Evolutionary conservation across 2,888 invertebrate genomes (phyloP), one percentile per base, ranked within the genome.

Genomic region (Phalera bucephala): DNA sequence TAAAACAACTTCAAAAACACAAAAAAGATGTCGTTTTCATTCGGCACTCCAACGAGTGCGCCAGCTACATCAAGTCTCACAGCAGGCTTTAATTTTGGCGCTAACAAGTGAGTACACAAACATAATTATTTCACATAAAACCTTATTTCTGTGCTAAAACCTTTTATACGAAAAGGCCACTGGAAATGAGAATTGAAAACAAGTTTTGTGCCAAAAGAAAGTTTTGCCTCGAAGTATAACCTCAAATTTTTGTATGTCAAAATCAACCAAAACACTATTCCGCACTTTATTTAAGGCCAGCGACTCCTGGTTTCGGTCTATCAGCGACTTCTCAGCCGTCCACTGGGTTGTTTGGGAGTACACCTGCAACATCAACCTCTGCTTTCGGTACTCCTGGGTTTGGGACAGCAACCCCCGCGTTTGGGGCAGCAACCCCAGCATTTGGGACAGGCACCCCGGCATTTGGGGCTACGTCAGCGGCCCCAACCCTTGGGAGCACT

Each of bases 11-110:
- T 25, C 3, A 12, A 25, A 25, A 25, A 7, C 11, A 21, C 8
- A 25, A 2, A 10, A 2, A 73, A 51, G 40, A 87, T 89, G 88
- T 81, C 87, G 33, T 88, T 90, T 71, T 79, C 83, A 3, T 90
- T 90, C 45, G 84, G 84, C 22, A 73, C 86, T 32, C 86, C 90
- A 12, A 74, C 88, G n/a, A 88, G 88, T 64, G 88, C 90, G 30
- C 88, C 89, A 13, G 87, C 88, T n/a, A 72, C 78, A 13, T 65
- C 80, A 23, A 76, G 77, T 1, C 73, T 85, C 13, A 42, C 75
- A 2, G 69, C 73, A 17, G 84, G 90, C 9, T 91, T 91, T 40
- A 84, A 72, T 65, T 90, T 90, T 67, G 88, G 85, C 46, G 83
- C 80, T 49, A 82, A 77, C 61, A 90, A 89, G 89, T 90, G 71